Percentiles rank a stretch among this genome's conserved stretches.
These are phyloP conservation scores for Macquaria australasica DNA, from an alignment of 2,113 vertebrate species.

Conservation along the genomic window DNA sequence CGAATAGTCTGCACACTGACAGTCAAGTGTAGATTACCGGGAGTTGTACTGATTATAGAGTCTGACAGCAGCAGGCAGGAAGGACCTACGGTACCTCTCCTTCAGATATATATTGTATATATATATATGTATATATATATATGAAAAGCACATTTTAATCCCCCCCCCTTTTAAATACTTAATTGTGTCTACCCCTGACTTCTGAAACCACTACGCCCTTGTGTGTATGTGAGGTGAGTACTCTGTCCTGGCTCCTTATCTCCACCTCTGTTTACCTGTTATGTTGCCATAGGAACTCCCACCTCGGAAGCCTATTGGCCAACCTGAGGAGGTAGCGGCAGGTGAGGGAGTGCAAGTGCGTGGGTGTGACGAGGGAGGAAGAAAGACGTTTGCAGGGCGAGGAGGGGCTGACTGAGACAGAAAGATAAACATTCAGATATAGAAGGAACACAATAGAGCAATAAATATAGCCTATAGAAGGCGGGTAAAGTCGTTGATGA, in stretches of 20 bases:
- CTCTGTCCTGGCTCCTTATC: conserved; percentile 57
- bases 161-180: no score
- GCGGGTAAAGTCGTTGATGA: conserved; percentile 2
- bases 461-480: conserved; percentile 34
- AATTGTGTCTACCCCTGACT: no score
- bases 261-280: conserved; percentile 81
- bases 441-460: conserved; percentile 17
- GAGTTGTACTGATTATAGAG: no score
- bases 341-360: conserved; percentile 62
- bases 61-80: no score
- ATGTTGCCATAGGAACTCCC: conserved; percentile 76
- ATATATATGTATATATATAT: no score
- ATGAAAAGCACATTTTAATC: no score
- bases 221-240: conserved; percentile 3
- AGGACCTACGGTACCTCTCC: no score
- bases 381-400: not conserved
- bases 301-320: conserved; percentile 49
- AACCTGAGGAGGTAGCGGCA: conserved; percentile 52
- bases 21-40: no score
- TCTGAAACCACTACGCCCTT: not conserved
- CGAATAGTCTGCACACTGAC: no score
- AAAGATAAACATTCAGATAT: conserved; percentile 44
- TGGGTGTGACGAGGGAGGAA: conserved; percentile 29
- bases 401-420: conserved; percentile 28
- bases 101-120: no score